Base-by-base conservation (phyloP, 2,113 vertebrate genomes). In the Vicugna pacos region DNA sequence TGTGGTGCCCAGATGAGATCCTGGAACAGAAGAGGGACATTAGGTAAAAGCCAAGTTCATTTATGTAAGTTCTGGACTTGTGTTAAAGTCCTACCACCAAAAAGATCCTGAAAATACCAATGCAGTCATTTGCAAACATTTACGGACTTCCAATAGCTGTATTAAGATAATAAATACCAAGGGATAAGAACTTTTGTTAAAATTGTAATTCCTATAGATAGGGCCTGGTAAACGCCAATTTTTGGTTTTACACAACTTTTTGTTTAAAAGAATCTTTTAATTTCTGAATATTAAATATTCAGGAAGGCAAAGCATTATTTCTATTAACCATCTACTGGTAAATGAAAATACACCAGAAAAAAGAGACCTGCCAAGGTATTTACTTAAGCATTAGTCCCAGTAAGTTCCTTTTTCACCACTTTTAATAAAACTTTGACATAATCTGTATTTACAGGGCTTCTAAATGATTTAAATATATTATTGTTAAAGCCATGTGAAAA, bases 251-350 rank as follows among this genome's bases (percentile, higher is more conserved):
- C 54, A 81, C 35, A 86, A 85, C 19, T 30, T 52, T 69, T 85
- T 42, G 22, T 75, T 81, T 89, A 64, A 56, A 89, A 97, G 46
- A 46, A 42, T 50, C 81, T 75, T 60, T 72, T 38, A 85, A 28
- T 24, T 70, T 82, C 76, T 76, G 3, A 89, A 42, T 89, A 83
- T 9, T 54, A 76, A 69, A 32, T 70, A 76, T 48, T 60, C 20
- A 5, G 26, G 65, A 87, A 81, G 26, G 50, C 7, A 81, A 81
- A 85, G 50, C 10, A 69, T 11, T 50, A 12, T 81, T 81, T 69
- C 42, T 65, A 70, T 60, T 46, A 26, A 56, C 38, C 8, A 50
- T 65, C 24, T 88, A 62, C 48, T 82, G 56, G n/a, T 26, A 88
- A 69, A 94, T 38, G 35, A 87, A 82, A 87, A 86, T 17, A 65